Base-by-base conservation (phyloP, 1,140 invertebrate genomes). In the Papilio polytes region DNA sequence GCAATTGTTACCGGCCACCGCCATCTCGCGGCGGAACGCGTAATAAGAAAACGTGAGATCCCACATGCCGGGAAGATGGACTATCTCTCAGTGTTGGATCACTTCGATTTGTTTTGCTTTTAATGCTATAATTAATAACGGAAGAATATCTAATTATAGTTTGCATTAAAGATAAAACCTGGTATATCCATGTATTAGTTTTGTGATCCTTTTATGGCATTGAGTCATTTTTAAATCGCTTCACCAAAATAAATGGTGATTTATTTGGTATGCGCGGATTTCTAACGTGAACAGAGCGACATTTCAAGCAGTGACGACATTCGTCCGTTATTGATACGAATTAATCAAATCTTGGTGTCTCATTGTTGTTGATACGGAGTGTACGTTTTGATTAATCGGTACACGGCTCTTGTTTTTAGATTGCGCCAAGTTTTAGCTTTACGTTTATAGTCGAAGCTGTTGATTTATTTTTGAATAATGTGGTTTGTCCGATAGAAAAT, bases 1-100 rank as follows among this genome's bases (percentile, higher is more conserved):
- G 83, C 88, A 88, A 88, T 89, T 89, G 88, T 89, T 89, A 84
- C 83, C 80, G 84, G 86, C 84, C 83, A 84, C 85, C 85, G 84
- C 86, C 87, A 90, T 87, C 88, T 89, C 81, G 78, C 85, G 53
- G n/a, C 79, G 51, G 48, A 51, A 18, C 48, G 74, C 66, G 77
- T 82, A 80, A 84, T 80, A 81, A 78, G 79, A 44, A 78, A 72
- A 78, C 77, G 74, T 73, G 56, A 66, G 63, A 78, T 84, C 73
- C 70, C 72, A 20, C 53, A 53, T 63, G 56, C 56, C 66, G 56
- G 74, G 73, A 46, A 73, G 53, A 53, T 59, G 18, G 66, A 77
- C 12, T 76, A 66, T 53, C 12, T 48, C 6, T 48, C 20, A 51
- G 18, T 22, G 56, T 36, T 41, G 12, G 79, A 76, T 76, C 74